Base-by-base conservation (phyloP, 2,888 invertebrate genomes). In the Cantharis rustica region DNA sequence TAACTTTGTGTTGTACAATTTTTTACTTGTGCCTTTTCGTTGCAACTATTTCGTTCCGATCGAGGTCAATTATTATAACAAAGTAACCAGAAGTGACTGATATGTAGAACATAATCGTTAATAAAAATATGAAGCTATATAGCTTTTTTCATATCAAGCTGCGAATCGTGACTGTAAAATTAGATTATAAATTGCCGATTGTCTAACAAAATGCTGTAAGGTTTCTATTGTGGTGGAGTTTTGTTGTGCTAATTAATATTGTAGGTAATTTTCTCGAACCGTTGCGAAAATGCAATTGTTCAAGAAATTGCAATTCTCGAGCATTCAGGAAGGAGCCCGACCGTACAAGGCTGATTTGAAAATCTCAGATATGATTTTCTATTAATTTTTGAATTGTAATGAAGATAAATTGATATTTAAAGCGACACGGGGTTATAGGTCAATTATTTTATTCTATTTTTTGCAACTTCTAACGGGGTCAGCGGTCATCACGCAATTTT, bases 371-470 rank as follows among this genome's bases (percentile, higher is more conserved):
- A 20, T 16, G 64, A 23, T 23, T 66, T 27, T 61, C 23, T 71
- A 26, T 62, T 69, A 62, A 16, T 68, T 62, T 69, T 69, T 68
- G 27, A 73, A 73, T 73, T 26, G 10, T 73, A 69, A 62, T 62
- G 73, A 61, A 61, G 73, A 73, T 73, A 68, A 73, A 68, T 68
- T 66, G 61, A 61, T 61, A 15, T 62, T 72, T 73, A 27, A 62
- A 73, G 69, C 69, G 26, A 69, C 62, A 62, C 26, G 62, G 61
- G 47, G 17, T 61, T 47, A 71, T 71, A 71, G 27, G 61, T 61
- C 68, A 69, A 66, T 17, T 66, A 16, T 69, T 73, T 68, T 68
- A 47, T 47, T 47, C 47, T 47, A n/a, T 47, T 69, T 16, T 20
- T 63, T 69, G 61, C 17, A 72, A 68, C 61, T 73, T 73, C 62